Evolutionary conservation across 1,140 invertebrate species (phyloP).

Genomic region (Radopholus similis): DNA sequence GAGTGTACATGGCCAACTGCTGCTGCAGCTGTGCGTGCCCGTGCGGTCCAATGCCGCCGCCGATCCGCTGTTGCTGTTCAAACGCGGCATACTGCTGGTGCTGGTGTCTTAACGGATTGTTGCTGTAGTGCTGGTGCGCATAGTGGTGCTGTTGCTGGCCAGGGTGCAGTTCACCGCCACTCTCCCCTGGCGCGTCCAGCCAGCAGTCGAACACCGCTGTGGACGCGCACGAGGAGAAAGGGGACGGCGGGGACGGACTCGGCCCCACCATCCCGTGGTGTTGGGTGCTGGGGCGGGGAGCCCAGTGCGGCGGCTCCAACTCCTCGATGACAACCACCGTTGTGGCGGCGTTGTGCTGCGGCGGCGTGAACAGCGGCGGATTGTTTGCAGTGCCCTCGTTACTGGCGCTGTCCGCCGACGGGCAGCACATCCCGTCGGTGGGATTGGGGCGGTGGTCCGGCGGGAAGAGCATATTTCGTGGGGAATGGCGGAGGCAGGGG

Average conservation of each 20-base stretch:
- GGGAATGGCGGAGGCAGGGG: too few species aligned
- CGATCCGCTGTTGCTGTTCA: too few species aligned
- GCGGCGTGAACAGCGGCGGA: not conserved
- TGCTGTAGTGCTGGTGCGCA: not conserved
- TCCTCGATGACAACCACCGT: not conserved
- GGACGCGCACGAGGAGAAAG: not conserved
- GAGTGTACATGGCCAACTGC: not conserved
- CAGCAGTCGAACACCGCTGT: not conserved
- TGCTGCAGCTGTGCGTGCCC: not conserved
- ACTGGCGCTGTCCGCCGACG: too few species aligned
- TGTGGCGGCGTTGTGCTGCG: not conserved
- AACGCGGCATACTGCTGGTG: too few species aligned
- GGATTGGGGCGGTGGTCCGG: too few species aligned
- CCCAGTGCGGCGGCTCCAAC: too few species aligned
- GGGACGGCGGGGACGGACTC: too few species aligned
- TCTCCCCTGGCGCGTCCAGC: not conserved
- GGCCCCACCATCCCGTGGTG: too few species aligned
- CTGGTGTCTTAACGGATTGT: not conserved
- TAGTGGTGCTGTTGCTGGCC: not conserved
- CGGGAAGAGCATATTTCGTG: too few species aligned
- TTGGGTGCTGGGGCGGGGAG: too few species aligned
- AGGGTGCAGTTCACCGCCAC: not conserved
- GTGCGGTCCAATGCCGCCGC: not conserved
- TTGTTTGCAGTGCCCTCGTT: too few species aligned
- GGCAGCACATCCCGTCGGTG: too few species aligned